Evolutionary conservation across 2,113 vertebrate genomes (phyloP).

Genomic region (Holacanthus passer): DNA sequence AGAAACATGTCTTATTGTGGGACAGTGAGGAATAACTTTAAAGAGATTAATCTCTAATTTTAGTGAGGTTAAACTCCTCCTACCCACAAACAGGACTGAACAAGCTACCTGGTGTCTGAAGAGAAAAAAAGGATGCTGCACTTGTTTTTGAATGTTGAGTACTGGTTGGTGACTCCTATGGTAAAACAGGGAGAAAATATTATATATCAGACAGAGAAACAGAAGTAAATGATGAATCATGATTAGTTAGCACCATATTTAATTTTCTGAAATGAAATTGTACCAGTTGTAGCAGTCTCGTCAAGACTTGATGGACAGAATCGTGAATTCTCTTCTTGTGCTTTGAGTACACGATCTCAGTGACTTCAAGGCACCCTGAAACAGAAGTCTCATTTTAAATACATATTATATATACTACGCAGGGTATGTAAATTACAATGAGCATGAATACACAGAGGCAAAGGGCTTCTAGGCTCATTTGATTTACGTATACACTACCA

Average conservation of each 20-base stretch:
- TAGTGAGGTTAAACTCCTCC: neutral
- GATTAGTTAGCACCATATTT: neutral
- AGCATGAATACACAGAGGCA: rapidly evolving
- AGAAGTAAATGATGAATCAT: neutral
- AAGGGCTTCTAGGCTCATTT: neutral
- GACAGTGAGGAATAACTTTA: neutral
- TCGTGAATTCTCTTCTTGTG: neutral
- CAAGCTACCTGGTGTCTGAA: slow-evolving; percentile 31
- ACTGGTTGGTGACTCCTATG: neutral
- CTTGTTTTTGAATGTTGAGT: neutral
- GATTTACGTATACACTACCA: neutral
- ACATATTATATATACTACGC: neutral
- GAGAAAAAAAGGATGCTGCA: rapidly evolving
- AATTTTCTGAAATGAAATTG: neutral
- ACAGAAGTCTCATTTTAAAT: slow-evolving; percentile 17
- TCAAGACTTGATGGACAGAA: slow-evolving; percentile 13
- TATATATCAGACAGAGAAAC: neutral
- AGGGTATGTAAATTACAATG: neutral
- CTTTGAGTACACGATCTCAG: slow-evolving; percentile 27
- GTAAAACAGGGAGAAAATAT: neutral
- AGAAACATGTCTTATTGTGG: neutral
- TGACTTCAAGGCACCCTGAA: slow-evolving; percentile 44
- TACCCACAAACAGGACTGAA: neutral
- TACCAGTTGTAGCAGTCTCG: slow-evolving; percentile 32
- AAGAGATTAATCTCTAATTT: too few relatives aligned